Percentiles rank a stretch among this genome's conserved stretches.
Evolutionary conservation across 2,797 vertebrate species (phyloP).

Genomic region (Philypnodon macrostomus): DNA sequence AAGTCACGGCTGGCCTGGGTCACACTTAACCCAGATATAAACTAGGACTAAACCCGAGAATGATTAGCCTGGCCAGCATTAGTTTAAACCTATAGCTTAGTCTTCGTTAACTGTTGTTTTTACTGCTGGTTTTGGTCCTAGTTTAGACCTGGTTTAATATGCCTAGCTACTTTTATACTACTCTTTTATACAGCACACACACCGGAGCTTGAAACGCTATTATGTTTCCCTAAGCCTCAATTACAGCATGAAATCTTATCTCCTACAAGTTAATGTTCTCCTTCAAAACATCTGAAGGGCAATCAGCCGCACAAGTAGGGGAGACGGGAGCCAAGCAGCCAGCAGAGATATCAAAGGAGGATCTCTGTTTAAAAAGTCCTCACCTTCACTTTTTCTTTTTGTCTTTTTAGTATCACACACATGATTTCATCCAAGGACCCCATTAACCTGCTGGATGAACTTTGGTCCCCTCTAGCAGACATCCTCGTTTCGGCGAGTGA

Average conservation of each 20-base stretch:
- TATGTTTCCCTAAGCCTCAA: constrained; percentile 53
- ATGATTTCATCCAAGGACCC: constrained; percentile 64
- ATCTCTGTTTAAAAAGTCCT: constrained; percentile 31
- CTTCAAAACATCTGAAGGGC: constrained; percentile 60
- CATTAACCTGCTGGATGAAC: constrained; percentile 68
- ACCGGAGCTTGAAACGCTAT: constrained; percentile 35
- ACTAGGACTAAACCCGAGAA: too few species aligned
- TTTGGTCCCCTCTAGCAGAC: constrained; percentile 26
- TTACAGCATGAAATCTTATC: constrained; percentile 63
- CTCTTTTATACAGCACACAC: constrained; percentile 29
- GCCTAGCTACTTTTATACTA: constrained; percentile 27
- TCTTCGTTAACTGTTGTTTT: too few species aligned
- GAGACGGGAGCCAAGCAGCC: constrained; percentile 21
- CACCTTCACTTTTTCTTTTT: constrained; percentile 17
- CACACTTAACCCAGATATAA: too few species aligned
- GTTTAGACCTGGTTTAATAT: too few species aligned
- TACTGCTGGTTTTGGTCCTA: too few species aligned
- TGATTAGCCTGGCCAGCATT: too few species aligned
- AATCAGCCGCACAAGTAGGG: constrained; percentile 27
- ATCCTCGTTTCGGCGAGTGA: constrained; percentile 46
- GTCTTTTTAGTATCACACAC: constrained; percentile 32
- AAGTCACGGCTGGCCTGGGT: too few species aligned
- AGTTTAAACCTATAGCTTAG: too few species aligned
- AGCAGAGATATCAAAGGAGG: too few species aligned
- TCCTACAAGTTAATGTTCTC: constrained; percentile 45